A percentile compares a stretch with the other conserved stretches of the same genome.
Evolutionary conservation across 1,140 invertebrate species (phyloP).

Genomic region (Chlorops oryzae): DNA sequence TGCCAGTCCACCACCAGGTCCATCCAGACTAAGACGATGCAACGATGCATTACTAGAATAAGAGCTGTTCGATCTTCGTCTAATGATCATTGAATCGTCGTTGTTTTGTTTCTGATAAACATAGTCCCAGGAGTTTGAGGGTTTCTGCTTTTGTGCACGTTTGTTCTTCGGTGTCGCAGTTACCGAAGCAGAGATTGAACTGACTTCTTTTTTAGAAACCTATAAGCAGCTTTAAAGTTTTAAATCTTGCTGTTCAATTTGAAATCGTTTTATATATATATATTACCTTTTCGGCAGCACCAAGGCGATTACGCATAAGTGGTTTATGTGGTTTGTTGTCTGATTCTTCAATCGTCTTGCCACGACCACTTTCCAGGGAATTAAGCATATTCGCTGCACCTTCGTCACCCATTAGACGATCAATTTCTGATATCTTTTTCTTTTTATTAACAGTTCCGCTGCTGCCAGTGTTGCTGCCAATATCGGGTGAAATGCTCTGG

Average conservation of each 20-base stretch:
- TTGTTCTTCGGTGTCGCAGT: conserved; percentile 31
- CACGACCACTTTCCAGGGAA: conserved; percentile 54
- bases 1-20: not conserved
- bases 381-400: conserved; percentile 80
- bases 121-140: conserved; percentile 54
- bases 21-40: conserved; percentile 34
- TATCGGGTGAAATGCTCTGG: not conserved
- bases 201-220: too few species aligned
- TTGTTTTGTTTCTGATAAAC: conserved; percentile 53
- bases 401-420: conserved; percentile 72
- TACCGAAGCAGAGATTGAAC: too few species aligned
- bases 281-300: conserved; percentile 50
- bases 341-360: conserved; percentile 22
- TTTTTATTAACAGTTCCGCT: conserved; percentile 47
- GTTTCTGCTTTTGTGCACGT: conserved; percentile 48
- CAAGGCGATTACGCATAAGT: conserved; percentile 50
- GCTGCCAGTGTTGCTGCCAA: not conserved
- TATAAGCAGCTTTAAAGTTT: too few species aligned
- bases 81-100: conserved; percentile 71
- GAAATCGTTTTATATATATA: conserved; percentile 44
- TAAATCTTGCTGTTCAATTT: too few species aligned
- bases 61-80: conserved; percentile 73
- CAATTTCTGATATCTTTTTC: conserved; percentile 63
- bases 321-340: conserved; percentile 45
- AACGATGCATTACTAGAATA: conserved; percentile 67